Percentiles rank a stretch among this genome's conserved stretches.
Evolutionary conservation across 2,797 vertebrate genomes (phyloP).

Genomic region (Orientallactaga sibirica): DNA sequence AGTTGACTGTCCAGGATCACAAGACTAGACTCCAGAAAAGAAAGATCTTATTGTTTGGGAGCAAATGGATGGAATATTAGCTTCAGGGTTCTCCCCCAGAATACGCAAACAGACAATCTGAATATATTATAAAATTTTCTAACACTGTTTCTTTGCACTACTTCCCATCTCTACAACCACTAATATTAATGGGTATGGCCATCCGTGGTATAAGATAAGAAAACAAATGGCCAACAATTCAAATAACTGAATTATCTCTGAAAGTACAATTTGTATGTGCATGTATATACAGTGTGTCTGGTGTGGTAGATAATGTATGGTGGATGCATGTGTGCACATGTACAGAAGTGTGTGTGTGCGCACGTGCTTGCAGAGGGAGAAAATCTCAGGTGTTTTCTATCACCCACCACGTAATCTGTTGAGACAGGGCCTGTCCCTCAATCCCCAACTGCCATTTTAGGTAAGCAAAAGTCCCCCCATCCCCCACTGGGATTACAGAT

Average conservation of each 20-base stretch:
- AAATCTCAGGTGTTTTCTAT: too few relatives aligned
- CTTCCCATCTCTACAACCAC: not conserved
- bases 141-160: not conserved
- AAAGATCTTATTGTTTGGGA: conserved; percentile 12
- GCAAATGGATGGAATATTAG: not conserved
- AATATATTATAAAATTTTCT: not conserved
- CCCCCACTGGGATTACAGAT: too few relatives aligned
- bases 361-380: too few relatives aligned
- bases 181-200: not conserved
- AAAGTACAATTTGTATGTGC: conserved; percentile 38
- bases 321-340: too few relatives aligned
- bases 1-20: conserved; percentile 7
- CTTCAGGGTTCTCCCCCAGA: not conserved
- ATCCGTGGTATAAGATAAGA: conserved; percentile 16
- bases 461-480: too few relatives aligned
- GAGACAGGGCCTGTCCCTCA: too few relatives aligned
- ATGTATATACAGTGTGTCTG: too few relatives aligned
- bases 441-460: too few relatives aligned
- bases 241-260: conserved; percentile 10
- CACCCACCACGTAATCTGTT: too few relatives aligned
- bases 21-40: not conserved
- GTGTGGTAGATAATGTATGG: too few relatives aligned
- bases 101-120: too few relatives aligned
- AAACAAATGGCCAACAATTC: not conserved
- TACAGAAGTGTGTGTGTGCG: too few relatives aligned